Evolutionary conservation across 2,888 invertebrate genomes (phyloP), one percentile per base, ranked within the genome.

Genomic region (Erynnis tages): DNA sequence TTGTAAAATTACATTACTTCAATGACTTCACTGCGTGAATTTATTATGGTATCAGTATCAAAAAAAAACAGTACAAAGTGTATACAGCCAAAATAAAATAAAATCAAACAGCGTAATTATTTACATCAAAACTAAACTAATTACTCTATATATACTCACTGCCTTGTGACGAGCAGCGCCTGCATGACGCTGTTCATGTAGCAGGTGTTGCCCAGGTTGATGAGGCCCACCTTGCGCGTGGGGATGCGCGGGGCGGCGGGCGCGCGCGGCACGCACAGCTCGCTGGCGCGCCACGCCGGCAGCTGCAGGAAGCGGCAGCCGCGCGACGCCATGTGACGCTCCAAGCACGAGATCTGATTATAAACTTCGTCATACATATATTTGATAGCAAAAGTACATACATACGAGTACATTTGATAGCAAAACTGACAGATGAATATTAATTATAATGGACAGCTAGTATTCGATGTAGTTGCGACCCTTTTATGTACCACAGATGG

Each of bases 121-220:
- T 6, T 32, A 8, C 14, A 14, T 14, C 8, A 32, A 32, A 32
- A 16, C 13, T 7, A 6, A 10, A 2, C 8, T 7, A 17, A 32
- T 1, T 10, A 17, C 21, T 21, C 3, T 5, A 5, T 4, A 21
- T 3, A n/a, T 57, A 90, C 91, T 90, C 72, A 92, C 91, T 93
- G 93, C 74, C 93, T 93, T 17, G 96, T 95, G 92, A 95, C 94
- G 49, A 93, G 93, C 30, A 97, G 83, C 0, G 96, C 95, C 76
- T 97, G 97, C 54, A 96, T 81, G 1, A 96, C 93, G 72, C 96
- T 95, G 80, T 97, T 97, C 94, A 96, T 94, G 66, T 96, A 97
- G 76, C 97, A 97, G 0, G 96, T 96, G 69, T 96, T 97, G 19
- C 96, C 96, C 30, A 96, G 89, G 85, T 97, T 97, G 29, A 93